Percentiles rank a stretch among this genome's conserved stretches.
Conservation (phyloP, 2,113 vertebrate genomes). For the Syngnathus floridae region DNA sequence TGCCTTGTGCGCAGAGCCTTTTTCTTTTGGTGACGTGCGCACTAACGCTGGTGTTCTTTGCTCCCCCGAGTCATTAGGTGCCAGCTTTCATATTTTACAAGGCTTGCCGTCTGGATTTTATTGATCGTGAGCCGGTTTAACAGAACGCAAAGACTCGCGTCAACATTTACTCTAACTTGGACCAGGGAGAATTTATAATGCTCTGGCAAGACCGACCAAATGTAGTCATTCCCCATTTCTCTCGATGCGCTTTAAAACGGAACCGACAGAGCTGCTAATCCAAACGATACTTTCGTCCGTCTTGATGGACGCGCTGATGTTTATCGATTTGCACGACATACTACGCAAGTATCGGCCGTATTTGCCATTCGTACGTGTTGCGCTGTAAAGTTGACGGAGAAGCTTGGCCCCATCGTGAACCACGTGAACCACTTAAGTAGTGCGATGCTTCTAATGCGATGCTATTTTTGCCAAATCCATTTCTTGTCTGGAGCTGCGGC, state of each 20-base stretch:
- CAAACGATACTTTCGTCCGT: too few species aligned
- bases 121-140: conserved; percentile 58
- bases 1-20: conserved; percentile 14
- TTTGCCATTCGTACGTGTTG: too few species aligned
- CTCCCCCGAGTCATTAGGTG: conserved; percentile 43
- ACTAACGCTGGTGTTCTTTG: conserved; percentile 26
- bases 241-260: too few species aligned
- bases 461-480: neutral
- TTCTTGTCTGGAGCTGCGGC: conserved; percentile 3
- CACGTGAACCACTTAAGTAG: too few species aligned
- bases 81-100: conserved; percentile 52
- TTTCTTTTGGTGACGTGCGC: conserved; percentile 2
- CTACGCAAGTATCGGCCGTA: too few species aligned
- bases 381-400: neutral
- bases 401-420: neutral
- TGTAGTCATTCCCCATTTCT: conserved; percentile 8
- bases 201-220: conserved; percentile 16
- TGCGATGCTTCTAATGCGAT: neutral
- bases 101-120: conserved; percentile 58
- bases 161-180: conserved; percentile 61
- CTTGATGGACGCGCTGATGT: neutral
- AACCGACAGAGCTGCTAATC: too few species aligned
- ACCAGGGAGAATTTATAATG: conserved; percentile 33
- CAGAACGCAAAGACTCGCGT: conserved; percentile 56
- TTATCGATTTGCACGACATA: neutral